phyloP scores from a whole-genome alignment of 2,113 vertebrate genomes.

The Dipodomys stephensi region DNA sequence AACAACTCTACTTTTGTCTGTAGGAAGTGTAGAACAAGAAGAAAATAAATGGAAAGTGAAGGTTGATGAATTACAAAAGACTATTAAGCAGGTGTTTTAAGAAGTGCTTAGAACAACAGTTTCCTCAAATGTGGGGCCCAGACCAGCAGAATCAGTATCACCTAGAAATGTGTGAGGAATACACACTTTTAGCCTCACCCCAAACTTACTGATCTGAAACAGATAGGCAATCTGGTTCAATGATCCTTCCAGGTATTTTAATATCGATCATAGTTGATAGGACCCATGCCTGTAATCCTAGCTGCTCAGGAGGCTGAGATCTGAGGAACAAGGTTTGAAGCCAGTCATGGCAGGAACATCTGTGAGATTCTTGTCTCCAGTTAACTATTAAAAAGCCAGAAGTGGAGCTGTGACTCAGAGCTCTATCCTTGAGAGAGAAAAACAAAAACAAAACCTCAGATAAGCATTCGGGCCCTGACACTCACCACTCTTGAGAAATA shows the following conservation, averaged over 20 bases:
- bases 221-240: background rate
- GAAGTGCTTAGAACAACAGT: background rate
- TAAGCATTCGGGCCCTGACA: too few species aligned
- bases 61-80: slow-evolving; percentile 92
- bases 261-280: background rate
- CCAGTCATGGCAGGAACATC: too few species aligned
- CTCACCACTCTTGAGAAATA: too few species aligned
- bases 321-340: too few species aligned
- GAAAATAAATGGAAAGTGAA: slow-evolving; percentile 97
- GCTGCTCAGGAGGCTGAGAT: too few species aligned
- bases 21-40: slow-evolving; percentile 98
- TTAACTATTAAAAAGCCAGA: too few species aligned
- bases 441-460: too few species aligned
- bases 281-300: too few species aligned
- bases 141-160: background rate
- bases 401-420: too few species aligned
- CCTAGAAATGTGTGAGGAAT: background rate
- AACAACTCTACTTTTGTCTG: slow-evolving; percentile 73
- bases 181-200: too few species aligned
- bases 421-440: too few species aligned
- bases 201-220: background rate
- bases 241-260: background rate
- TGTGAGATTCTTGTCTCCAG: too few species aligned
- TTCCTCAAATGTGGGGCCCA: background rate
- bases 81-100: slow-evolving; percentile 91